Evolutionary conservation across 2,113 vertebrate species (phyloP), one percentile per base, ranked within the genome.

Genomic region (Cyprinus carpio): DNA sequence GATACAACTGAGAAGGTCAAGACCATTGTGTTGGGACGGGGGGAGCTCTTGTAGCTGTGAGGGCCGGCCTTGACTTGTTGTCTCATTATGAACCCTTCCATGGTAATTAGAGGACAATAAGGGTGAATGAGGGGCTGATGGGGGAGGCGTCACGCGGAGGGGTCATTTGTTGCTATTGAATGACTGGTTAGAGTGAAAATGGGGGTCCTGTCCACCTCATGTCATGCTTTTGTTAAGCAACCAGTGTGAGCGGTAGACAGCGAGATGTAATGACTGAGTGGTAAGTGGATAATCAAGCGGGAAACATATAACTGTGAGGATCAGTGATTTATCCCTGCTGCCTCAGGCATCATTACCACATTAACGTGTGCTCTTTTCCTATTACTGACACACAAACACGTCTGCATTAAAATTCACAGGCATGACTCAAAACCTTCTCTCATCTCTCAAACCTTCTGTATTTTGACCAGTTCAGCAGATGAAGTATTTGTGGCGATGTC

Each of bases 51-150:
- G 74, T n/a, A 29, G 75, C 76, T 40, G 27, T 56, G 25, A 43
- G 40, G 58, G 15, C 15, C 40, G 27, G 37, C 76, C 23, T 83
- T 81, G 51, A 83, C 82, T 88, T 81, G 84, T 71, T 37, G 94
- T 93, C 94, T 97, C 94, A 95, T 96, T 96, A 97, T 95, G 94
- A 94, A 92, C 94, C 94, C 94, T 94, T 91, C 95, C 94, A 94
- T 92, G 92, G 94, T 96, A 96, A 97, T 97, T 96, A 97, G 95
- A 95, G 95, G 95, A 96, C 96, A 97, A 95, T 96, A 95, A 95
- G 95, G 95, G 95, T 69, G 43, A 97, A 95, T 95, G 96, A 95
- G 95, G 95, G 95, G 95, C 94, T 95, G 94, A 92, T 92, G 95
- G 93, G 95, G 95, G 96, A 96, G 94, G 92, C 92, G 92, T 91